Evolutionary conservation across 2,113 vertebrate genomes (phyloP), one percentile per base, ranked within the genome.

Genomic region (Trinectes maculatus): DNA sequence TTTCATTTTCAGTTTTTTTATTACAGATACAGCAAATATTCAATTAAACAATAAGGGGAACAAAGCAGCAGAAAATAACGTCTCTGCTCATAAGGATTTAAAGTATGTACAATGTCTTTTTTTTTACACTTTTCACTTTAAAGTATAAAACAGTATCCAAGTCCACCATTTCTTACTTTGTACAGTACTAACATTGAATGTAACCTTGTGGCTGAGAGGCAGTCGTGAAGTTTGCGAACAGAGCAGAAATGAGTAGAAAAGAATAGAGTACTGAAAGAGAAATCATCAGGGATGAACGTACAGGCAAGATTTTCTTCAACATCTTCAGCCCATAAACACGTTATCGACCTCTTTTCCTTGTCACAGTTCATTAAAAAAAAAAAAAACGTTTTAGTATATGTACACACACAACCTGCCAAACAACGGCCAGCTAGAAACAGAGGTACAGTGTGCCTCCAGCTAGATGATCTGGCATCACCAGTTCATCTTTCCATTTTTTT

Each of bases 131-230:
- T 85, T 87, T 77, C 59, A 86, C 72, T 89, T 85, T 85, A 79
- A 83, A 88, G 88, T 89, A 67, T 87, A 89, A 89, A 87, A 89
- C 70, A 77, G 77, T 83, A 89, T 87, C 63, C 25, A 84, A 87
- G 72, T 89, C 77, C 79, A 90, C 59, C 68, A 78, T 82, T 90
- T 88, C 68, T 74, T 71, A 82, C 57, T 91, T 85, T 93, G 85
- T 91, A 92, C 91, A 93, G 84, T 89, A 89, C 85, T 83, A 84
- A 90, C 87, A 85, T 72, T 80, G 85, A 90, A 83, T 81, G 73
- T 79, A 88, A 89, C 75, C 60, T 61, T 69, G 80, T 77, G 79
- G 73, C 80, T 77, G 70, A 71, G 70, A 77, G 77, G 74, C 74
- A 75, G 62, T 76, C 49, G 40, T 78, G 57, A 83, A 31, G 60